Evolutionary conservation across 2,113 vertebrate species (phyloP), one percentile per base, ranked within the genome.

Genomic region (Bubo scandiacus): DNA sequence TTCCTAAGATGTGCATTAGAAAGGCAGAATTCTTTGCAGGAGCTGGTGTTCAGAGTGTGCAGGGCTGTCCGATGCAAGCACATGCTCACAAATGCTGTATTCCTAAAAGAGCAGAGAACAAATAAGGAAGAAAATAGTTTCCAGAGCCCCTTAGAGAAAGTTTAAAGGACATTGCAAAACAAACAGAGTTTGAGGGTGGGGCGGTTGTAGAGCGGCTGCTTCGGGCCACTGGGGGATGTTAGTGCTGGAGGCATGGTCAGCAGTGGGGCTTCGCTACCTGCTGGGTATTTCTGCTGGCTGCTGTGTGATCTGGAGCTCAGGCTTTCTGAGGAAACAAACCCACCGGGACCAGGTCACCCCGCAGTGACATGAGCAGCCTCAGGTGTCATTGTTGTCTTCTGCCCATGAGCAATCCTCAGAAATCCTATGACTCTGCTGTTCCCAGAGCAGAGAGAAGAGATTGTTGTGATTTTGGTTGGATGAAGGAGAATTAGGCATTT

Each of bases 1-100:
- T 95, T 62, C 66, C 29, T 95, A 94, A 96, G 93, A 95, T 63
- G 81, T 66, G 67, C 67, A 14, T 77, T 22, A 73, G 47, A 81
- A 89, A 92, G 74, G 70, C 91, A 92, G 77, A 89, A 49, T 34
- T 67, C 73, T 21, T 10, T 5, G 14, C 52, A 83, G 80, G 47
- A 67, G 34, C 83, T 74, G 90, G 2, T 21, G 59, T 20, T 91
- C 83, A 36, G 75, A 59, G 34, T 0, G 1, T 21, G 73, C 61
- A 11, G 87, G 30, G 74, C 88, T 97, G 92, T 61, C 66, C 18
- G 1, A 14, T 6, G 66, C 72, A 72, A 79, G 51, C 11, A 3
- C 42, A 2, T 2, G 4, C 62, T 59, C 67, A 17, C 43, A 68
- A 72, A 54, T 15, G 65, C 49, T 38, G 2, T 4, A 14, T 59